Evolutionary conservation across 2,113 vertebrate genomes (phyloP), one percentile per base, ranked within the genome.

Genomic region (Bubo scandiacus): DNA sequence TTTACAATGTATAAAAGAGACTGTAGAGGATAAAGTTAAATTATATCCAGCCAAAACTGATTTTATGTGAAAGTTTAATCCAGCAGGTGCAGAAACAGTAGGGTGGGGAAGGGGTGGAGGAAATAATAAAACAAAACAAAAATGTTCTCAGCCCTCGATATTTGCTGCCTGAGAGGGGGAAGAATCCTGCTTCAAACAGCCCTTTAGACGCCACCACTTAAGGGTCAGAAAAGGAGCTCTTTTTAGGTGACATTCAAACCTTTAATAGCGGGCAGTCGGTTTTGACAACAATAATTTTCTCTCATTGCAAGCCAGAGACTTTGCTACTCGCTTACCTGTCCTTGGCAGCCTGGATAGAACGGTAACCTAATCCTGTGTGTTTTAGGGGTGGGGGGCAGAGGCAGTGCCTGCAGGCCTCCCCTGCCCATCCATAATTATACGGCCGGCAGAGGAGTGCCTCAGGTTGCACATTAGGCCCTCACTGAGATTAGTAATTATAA

Each of bases 401-500:
- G 68, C 88, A 42, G 88, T 86, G 96, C 97, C 97, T 90, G 86
- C 79, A 42, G 93, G 96, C 80, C 95, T 96, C 94, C 95, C 95
- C 96, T 93, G 93, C 96, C 92, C 96, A 40, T 93, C 97, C 97
- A 78, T 98, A 98, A 99, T 98, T 98, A 98, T 74, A 95, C 75
- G 92, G 97, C 98, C 95, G 92, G 96, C 97, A 94, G 95, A 95
- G 94, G 86, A 97, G 95, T 95, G 97, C 98, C 97, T 98, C 97
- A 89, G 97, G 96, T 98, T 98, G 98, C 97, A 97, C 94, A 93
- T 98, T 97, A 98, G 96, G 96, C 96, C 96, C 97, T 98, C 92
- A 95, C 98, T 96, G 97, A 98, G 98, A 97, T 98, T 94, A 97
- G 98, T 98, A 98, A 99, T 99, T 98, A 98, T 98, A 98, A 98